Evolutionary conservation across 2,797 vertebrate species (phyloP).

Genomic region (Chanos chanos): DNA sequence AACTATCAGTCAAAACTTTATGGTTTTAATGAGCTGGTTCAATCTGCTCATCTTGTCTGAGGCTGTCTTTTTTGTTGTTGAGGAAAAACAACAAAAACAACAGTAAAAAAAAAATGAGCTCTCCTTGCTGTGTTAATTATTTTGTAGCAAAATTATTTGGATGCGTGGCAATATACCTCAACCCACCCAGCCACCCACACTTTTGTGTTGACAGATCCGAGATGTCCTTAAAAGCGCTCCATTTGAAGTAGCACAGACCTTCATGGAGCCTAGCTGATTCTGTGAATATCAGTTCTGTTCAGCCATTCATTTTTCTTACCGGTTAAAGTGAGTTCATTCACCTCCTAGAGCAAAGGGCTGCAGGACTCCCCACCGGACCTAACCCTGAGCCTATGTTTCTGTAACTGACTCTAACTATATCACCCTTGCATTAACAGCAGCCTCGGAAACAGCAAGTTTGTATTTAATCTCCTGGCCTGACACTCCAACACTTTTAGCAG

Average conservation of each 20-base stretch:
- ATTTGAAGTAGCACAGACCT: neutral
- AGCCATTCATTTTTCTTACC: constrained; percentile 6
- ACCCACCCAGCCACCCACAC: no score
- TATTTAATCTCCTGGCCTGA: no score
- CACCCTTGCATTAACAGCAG: no score
- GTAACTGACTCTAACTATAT: neutral
- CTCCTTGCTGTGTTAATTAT: constrained; percentile 4
- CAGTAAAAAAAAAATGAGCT: neutral
- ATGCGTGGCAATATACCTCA: neutral
- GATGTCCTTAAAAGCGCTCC: constrained; percentile 3
- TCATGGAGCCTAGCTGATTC: constrained; percentile 7
- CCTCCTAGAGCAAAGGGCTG: neutral
- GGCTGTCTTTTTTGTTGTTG: no score
- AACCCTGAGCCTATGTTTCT: neutral
- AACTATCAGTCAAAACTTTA: neutral
- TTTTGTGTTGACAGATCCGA: constrained; percentile 7
- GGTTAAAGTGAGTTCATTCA: constrained; percentile 4
- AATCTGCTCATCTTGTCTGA: neutral
- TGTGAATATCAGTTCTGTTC: constrained; percentile 7
- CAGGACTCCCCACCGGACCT: neutral
- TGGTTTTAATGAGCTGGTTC: neutral
- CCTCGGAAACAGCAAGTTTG: no score
- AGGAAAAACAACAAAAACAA: no score
- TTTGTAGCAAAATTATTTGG: constrained; percentile 2
- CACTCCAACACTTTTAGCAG: no score